Evolutionary conservation across 1,140 invertebrate genomes (phyloP), one percentile per base, ranked within the genome.

Genomic region (Formica selysi): DNA sequence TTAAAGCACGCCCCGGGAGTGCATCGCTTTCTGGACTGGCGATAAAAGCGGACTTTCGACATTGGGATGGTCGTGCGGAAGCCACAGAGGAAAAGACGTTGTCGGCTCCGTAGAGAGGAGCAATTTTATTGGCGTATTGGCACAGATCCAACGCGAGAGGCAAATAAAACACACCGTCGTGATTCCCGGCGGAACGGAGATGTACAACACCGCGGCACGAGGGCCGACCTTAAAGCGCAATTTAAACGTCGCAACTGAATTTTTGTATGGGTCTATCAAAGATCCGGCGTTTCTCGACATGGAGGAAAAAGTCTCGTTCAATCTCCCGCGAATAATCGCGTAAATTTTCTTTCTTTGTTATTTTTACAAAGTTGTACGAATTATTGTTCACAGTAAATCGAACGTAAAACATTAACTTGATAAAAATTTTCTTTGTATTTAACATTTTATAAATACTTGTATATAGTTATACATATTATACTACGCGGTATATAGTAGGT

Each of bases 41-140:
- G 76, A 89, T 80, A 88, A 90, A 89, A 81, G 85, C 64, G n/a
- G 76, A 57, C 74, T 76, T 76, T 36, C 67, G 85, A 79, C 81
- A 91, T 89, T 85, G 70, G 86, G 86, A 91, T 91, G 59, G 65
- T 32, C 57, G 73, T 54, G 74, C 51, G 83, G 68, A 76, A 78
- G 84, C 87, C 64, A 13, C 84, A 36, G 84, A 76, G 84, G 76
- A 78, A 64, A 88, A 79, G 89, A 79, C 89, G 83, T 86, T 86
- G 89, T 86, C 89, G 89, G 62, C 67, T 84, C 48, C 67, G 87
- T 79, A 83, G 84, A 89, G 87, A 88, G 87, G 65, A 83, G 70
- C 86, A 87, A 91, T 91, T 92, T 93, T 87, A 88, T 90, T 86
- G 90, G 78, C 79, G 88, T 84, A 89, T 92, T 92, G 91, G 90